Percentiles rank a stretch among this genome's conserved stretches.
These are phyloP conservation scores for Cantharis lateralis DNA, from an alignment of 2,888 invertebrate genomes.

Conservation along the genomic window DNA sequence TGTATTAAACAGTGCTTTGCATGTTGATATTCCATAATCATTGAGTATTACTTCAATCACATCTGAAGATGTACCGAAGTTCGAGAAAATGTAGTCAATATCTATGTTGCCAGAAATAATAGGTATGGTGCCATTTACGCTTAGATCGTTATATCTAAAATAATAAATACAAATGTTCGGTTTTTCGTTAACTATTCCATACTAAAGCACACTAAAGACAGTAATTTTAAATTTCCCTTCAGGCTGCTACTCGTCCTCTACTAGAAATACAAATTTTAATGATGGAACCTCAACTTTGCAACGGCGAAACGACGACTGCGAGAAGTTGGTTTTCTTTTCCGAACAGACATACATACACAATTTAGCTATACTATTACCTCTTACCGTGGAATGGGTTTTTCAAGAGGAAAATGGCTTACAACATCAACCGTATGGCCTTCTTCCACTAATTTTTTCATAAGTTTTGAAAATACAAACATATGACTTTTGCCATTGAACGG, in stretches of 20 bases:
- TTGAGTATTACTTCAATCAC: not conserved
- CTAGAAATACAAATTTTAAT: no score
- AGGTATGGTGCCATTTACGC: not conserved
- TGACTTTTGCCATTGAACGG: constrained; percentile 58
- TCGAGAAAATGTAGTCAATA: not conserved
- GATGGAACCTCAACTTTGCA: no score
- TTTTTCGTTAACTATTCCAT: no score
- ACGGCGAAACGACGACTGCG: no score
- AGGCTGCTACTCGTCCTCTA: no score
- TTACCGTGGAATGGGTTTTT: constrained; percentile 9
- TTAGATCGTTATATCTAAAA: not conserved
- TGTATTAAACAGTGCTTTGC: not conserved
- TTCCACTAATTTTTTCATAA: constrained; percentile 51
- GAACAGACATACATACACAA: no score
- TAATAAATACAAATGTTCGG: not conserved
- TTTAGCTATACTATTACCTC: not conserved
- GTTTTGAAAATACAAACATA: constrained; percentile 59
- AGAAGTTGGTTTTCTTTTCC: no score
- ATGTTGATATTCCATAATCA: not conserved
- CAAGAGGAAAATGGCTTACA: constrained; percentile 2
- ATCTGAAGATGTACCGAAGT: not conserved
- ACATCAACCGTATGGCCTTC: constrained; percentile 43
- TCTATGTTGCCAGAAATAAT: not conserved
- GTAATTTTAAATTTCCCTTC: no score
- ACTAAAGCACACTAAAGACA: no score